Percentiles rank a stretch among this genome's conserved stretches.
Conservation (phyloP, 2,113 vertebrate genomes). For the Drymodes brunneopygia region DNA sequence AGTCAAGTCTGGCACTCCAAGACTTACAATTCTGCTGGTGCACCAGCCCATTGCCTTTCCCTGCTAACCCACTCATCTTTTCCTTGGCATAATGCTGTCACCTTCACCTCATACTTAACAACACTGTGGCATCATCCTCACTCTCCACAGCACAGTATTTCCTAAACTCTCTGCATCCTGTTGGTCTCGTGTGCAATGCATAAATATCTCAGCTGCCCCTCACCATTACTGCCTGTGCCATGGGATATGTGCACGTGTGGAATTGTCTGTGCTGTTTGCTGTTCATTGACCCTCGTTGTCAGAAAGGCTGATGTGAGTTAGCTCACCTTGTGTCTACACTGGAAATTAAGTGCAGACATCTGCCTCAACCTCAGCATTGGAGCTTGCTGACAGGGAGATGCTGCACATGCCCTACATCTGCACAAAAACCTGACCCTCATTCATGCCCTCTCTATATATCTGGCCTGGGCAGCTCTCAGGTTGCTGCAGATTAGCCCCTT, state of each 20-base stretch:
- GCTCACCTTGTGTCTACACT: not conserved
- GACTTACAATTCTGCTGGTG: not conserved
- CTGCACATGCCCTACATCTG: not conserved
- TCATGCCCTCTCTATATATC: not conserved
- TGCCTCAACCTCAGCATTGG: not conserved
- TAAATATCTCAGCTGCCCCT: not conserved
- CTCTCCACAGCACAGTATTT: not conserved
- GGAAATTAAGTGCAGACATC: not conserved
- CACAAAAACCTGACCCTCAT: not conserved
- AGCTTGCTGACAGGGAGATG: not conserved
- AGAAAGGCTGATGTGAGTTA: not conserved
- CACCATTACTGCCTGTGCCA: not conserved
- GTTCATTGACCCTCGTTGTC: accelerated
- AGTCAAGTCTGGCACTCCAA: not conserved
- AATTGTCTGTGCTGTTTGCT: not conserved
- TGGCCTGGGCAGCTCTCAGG: not conserved
- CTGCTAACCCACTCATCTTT: not conserved
- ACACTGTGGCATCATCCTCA: not conserved
- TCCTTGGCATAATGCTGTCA: not conserved
- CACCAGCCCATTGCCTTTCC: not conserved
- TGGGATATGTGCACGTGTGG: not conserved
- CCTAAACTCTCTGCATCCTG: not conserved
- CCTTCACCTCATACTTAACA: not conserved
- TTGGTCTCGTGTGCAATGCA: not conserved
- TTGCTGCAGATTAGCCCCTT: not conserved